Percentiles rank a stretch among this genome's conserved stretches.
These are phyloP conservation scores for Halcyon chelicuti DNA, from an alignment of 2,797 vertebrate genomes.

Conservation along the genomic window DNA sequence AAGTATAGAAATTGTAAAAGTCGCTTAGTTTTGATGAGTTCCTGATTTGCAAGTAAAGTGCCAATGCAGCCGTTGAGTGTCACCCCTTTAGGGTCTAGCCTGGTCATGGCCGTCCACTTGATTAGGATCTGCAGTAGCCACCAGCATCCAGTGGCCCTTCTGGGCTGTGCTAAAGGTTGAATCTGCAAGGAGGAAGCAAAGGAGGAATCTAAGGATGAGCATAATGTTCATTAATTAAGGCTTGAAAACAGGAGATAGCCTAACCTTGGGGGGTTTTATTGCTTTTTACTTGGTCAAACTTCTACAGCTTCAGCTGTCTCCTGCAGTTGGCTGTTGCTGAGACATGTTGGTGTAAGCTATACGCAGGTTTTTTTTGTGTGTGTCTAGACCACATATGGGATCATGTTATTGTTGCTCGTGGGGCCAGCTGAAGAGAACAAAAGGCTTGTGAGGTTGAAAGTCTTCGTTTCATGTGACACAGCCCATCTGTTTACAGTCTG, in stretches of 20 bases:
- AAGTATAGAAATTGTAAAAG: not conserved
- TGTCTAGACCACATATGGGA: not conserved
- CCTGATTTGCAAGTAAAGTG: not conserved
- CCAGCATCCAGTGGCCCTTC: not conserved
- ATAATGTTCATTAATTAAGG: not conserved
- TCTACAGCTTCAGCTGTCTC: not conserved
- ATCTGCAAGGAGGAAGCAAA: not conserved
- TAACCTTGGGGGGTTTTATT: not conserved
- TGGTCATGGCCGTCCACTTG: not conserved
- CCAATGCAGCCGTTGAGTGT: not conserved
- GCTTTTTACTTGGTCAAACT: not conserved
- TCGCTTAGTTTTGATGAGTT: not conserved
- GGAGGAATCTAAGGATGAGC: not conserved
- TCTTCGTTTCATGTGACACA: accelerated
- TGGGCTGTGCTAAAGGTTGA: not conserved
- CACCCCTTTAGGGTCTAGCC: not conserved
- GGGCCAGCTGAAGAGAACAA: not conserved
- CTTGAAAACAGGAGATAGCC: not conserved
- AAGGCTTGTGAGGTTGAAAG: not conserved
- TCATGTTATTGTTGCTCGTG: accelerated
- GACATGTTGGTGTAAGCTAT: not conserved
- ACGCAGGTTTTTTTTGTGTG: accelerated
- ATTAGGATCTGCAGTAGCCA: accelerated
- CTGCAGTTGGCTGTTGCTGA: not conserved
- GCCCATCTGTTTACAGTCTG: not conserved